Conservation (phyloP, 2,797 vertebrate genomes). For the Crypturellus tataupa region DNA sequence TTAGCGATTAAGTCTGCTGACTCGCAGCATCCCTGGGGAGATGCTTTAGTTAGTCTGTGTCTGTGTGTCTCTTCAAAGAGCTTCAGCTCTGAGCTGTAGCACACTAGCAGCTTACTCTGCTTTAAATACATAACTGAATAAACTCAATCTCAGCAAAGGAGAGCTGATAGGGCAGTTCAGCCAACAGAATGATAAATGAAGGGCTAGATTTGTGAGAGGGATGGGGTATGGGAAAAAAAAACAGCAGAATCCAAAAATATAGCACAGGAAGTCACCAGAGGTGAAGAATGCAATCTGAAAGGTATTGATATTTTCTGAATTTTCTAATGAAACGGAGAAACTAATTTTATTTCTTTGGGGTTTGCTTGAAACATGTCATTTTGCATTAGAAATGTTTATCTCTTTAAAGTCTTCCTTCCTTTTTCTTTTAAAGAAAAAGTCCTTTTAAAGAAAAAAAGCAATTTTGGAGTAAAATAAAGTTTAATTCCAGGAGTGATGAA, state of each 20-base stretch:
- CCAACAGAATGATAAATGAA: background rate
- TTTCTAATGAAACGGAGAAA: background rate
- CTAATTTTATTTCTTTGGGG: background rate
- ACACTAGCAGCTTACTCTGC: background rate
- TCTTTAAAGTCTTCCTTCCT: background rate
- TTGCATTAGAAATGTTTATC: background rate
- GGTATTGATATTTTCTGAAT: background rate
- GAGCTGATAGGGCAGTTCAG: background rate
- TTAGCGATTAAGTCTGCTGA: constrained; percentile 8
- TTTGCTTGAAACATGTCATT: background rate
- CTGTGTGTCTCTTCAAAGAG: constrained; percentile 17
- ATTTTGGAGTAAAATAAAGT: background rate
- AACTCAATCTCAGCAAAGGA: background rate
- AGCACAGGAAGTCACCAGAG: background rate
- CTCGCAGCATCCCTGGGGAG: constrained; percentile 6
- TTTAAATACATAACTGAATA: background rate
- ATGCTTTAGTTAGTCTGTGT: background rate
- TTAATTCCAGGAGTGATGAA: background rate
- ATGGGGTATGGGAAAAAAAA: background rate
- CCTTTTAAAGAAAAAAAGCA: background rate
- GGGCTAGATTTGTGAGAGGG: background rate
- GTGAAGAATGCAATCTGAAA: background rate
- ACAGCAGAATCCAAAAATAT: background rate
- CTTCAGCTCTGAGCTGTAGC: background rate
- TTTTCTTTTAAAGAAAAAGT: background rate